Conservation (phyloP, 2,888 invertebrate genomes). For the Xanthia icteritia region DNA sequence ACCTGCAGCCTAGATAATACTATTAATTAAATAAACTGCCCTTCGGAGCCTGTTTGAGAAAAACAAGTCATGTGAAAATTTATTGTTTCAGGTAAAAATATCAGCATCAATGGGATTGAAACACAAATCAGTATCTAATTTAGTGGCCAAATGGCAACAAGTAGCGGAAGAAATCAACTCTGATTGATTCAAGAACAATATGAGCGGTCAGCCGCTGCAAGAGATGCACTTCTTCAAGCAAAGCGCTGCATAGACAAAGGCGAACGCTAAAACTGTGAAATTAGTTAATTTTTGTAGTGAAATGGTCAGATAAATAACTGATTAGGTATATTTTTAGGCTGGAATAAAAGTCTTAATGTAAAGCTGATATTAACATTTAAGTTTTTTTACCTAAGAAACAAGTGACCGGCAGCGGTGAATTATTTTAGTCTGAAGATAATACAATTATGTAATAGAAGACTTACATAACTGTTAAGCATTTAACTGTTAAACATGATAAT, state of each 20-base stretch:
- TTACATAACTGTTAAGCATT: not conserved
- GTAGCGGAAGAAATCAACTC: constrained; percentile 89
- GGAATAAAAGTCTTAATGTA: not conserved
- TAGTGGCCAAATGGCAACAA: constrained; percentile 93
- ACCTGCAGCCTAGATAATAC: not conserved
- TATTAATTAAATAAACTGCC: not conserved
- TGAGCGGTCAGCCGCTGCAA: constrained; percentile 31
- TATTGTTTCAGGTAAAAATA: constrained; percentile 82
- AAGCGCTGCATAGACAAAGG: not conserved
- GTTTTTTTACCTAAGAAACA: constrained; percentile 10
- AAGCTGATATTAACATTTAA: not conserved
- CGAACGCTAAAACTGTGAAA: constrained; percentile 24
- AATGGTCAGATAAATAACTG: not conserved
- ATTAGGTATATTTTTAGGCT: constrained; percentile 5
- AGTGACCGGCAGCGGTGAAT: not conserved
- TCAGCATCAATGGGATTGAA: constrained; percentile 88
- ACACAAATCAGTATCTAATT: constrained; percentile 91
- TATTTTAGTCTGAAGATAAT: not conserved
- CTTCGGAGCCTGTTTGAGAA: not conserved
- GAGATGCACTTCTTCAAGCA: not conserved
- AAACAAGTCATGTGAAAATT: not conserved
- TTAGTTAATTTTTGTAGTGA: constrained; percentile 10
- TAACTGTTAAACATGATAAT: not conserved
- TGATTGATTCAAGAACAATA: constrained; percentile 69
- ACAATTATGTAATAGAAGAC: not conserved